Conservation (phyloP, 2,888 invertebrate genomes). For the Chalcis sispes region DNA sequence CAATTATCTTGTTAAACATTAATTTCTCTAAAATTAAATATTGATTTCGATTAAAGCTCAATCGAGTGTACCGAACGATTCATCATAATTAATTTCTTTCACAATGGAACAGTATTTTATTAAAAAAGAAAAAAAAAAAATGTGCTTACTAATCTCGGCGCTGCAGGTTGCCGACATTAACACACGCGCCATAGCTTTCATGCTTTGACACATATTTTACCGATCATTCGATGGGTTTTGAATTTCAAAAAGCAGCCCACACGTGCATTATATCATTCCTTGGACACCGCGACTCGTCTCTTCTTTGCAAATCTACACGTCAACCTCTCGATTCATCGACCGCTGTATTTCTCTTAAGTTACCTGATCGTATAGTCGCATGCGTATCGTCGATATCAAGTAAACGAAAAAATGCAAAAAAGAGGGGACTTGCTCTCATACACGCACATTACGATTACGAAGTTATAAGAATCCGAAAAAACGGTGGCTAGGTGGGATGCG, state of each 20-base stretch:
- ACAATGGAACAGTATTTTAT: conserved; percentile 41
- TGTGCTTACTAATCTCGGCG: conserved; percentile 49
- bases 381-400: not conserved
- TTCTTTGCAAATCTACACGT: not conserved
- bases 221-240: conserved; percentile 2
- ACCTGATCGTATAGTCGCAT: too few species aligned
- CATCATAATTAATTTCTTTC: conserved; percentile 50
- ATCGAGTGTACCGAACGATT: too few species aligned
- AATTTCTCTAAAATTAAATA: too few species aligned
- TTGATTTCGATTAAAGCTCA: too few species aligned
- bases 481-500: conserved; percentile 1
- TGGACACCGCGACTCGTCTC: too few species aligned
- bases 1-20: too few species aligned
- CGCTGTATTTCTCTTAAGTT: too few species aligned
- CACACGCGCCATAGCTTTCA: not conserved
- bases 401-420: too few species aligned
- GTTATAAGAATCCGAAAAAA: conserved; percentile 21
- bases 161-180: conserved; percentile 30
- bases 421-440: too few species aligned
- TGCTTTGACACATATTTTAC: conserved; percentile 29
- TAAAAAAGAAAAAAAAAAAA: too few species aligned
- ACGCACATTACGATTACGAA: too few species aligned
- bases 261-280: too few species aligned
- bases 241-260: not conserved
- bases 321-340: not conserved